Evolutionary conservation across 2,113 vertebrate genomes (phyloP).

Genomic region (Pelobates fuscus): DNA sequence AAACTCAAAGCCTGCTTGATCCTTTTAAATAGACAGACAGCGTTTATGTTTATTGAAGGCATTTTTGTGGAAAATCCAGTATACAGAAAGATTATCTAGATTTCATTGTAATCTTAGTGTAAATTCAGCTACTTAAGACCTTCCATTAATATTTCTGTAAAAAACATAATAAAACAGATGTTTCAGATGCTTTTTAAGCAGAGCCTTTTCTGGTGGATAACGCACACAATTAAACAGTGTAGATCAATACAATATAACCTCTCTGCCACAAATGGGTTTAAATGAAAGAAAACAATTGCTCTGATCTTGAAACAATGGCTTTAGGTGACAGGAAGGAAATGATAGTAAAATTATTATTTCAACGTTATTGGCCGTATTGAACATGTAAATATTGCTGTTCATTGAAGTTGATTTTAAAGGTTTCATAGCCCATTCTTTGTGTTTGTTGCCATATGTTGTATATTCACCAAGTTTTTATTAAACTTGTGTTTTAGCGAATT

Average conservation of each 20-base stretch:
- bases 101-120: constrained; percentile 39
- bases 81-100: constrained; percentile 37
- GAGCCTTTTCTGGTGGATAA: neutral
- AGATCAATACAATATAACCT: neutral
- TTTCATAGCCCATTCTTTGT: neutral
- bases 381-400: neutral
- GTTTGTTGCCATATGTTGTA: too few species aligned
- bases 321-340: neutral
- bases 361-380: neutral
- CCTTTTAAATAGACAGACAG: constrained; percentile 36
- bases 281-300: neutral
- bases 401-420: neutral
- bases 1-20: constrained; percentile 34
- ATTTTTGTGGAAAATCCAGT: constrained; percentile 36
- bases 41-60: constrained; percentile 30
- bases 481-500: too few species aligned
- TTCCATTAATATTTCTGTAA: constrained; percentile 40
- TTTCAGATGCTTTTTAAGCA: neutral
- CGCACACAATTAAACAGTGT: neutral
- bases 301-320: constrained; percentile 1
- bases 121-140: constrained; percentile 43
- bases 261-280: neutral
- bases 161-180: neutral
- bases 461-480: too few species aligned
- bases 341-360: neutral